Percentiles rank a stretch among this genome's conserved stretches.
phyloP scores from a whole-genome alignment of 2,888 invertebrate species.

The Euzetes globulus region DNA sequence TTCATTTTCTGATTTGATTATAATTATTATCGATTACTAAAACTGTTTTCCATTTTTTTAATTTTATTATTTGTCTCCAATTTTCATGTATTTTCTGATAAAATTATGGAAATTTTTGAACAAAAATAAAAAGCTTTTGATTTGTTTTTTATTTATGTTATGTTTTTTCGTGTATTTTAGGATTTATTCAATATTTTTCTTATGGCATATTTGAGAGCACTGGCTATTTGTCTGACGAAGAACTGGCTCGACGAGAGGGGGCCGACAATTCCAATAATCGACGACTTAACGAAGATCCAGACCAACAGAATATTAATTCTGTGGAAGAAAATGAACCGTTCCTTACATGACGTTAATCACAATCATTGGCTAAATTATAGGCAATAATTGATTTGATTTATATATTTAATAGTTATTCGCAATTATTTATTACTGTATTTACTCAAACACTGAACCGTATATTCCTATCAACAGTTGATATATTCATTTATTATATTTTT shows the following conservation, averaged over 20 bases:
- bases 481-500: no score
- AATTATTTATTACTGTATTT: background rate
- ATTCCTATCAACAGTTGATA: no score
- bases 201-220: constrained; percentile 20
- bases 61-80: background rate
- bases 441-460: background rate
- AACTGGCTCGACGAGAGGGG: background rate
- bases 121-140: background rate
- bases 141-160: background rate
- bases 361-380: background rate
- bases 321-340: background rate
- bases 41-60: background rate
- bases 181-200: constrained; percentile 21
- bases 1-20: background rate
- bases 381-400: background rate
- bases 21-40: background rate
- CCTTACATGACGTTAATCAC: background rate
- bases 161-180: constrained; percentile 5
- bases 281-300: background rate
- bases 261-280: background rate
- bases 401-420: background rate
- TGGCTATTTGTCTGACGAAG: background rate
- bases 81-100: background rate
- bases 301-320: background rate
- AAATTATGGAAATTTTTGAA: background rate